These are phyloP conservation scores for Zapus hudsonius DNA, from an alignment of 2,113 vertebrate genomes.

Conservation along the genomic window DNA sequence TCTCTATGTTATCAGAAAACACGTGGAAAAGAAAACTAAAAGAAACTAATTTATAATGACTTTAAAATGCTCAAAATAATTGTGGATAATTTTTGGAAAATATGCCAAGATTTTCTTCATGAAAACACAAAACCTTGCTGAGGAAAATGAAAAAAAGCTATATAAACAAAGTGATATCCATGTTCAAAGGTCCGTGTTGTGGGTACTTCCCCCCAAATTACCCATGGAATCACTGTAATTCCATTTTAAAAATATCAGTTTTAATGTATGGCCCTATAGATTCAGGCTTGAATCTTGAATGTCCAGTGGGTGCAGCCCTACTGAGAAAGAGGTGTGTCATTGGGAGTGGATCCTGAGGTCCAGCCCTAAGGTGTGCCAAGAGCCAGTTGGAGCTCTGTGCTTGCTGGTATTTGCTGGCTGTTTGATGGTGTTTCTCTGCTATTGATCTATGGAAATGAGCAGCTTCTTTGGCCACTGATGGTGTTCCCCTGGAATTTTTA, in stretches of 20 bases:
- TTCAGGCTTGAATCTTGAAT: too few species aligned
- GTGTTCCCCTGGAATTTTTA: too few species aligned
- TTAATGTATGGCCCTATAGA: too few species aligned
- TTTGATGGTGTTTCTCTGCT: too few species aligned
- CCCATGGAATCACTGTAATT: background rate
- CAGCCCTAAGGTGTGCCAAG: too few species aligned
- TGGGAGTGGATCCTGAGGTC: too few species aligned
- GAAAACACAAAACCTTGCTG: background rate
- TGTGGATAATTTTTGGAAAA: background rate
- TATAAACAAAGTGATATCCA: background rate
- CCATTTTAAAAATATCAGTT: background rate
- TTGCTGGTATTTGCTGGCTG: too few species aligned
- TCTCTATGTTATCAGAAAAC: background rate
- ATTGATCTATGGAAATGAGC: too few species aligned
- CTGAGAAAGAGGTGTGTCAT: too few species aligned
- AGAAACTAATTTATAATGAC: background rate
- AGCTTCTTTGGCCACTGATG: too few species aligned
- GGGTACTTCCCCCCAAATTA: background rate
- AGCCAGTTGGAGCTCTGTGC: too few species aligned
- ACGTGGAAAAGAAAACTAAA: background rate
- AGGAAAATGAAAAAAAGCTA: background rate
- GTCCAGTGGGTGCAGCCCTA: too few species aligned
- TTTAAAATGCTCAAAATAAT: conserved; percentile 31
- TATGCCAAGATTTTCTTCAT: background rate
- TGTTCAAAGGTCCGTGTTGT: background rate